A percentile compares a stretch with the other conserved stretches of the same genome.
Conservation (phyloP, 1,140 invertebrate genomes). For the Chironomus tepperi region DNA sequence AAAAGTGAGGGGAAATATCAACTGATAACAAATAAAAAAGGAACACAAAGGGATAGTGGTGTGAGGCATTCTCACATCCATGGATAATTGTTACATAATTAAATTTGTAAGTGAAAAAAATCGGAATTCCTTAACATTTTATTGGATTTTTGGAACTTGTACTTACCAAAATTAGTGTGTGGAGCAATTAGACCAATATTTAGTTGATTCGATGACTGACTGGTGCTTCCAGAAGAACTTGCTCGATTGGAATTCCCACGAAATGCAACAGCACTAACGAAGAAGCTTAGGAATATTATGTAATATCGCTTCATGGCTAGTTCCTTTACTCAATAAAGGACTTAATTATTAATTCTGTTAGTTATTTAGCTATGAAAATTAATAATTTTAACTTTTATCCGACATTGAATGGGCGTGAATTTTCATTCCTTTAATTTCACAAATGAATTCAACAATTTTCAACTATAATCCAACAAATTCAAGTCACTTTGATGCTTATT, state of each 20-base stretch:
- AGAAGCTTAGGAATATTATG: background rate
- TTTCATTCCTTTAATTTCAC: background rate
- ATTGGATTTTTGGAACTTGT: background rate
- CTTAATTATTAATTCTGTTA: no score
- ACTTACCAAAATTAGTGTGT: constrained; percentile 44
- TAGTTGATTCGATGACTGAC: constrained; percentile 33
- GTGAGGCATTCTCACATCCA: background rate
- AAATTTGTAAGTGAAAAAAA: background rate
- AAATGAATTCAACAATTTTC: background rate
- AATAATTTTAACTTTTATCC: background rate
- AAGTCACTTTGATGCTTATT: background rate
- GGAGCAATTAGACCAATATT: constrained; percentile 48
- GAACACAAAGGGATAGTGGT: background rate
- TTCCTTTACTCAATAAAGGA: background rate
- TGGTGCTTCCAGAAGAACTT: background rate
- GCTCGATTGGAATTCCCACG: background rate
- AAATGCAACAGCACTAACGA: background rate
- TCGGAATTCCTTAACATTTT: no score
- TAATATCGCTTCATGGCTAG: background rate
- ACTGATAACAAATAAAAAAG: background rate
- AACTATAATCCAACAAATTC: background rate
- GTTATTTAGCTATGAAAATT: no score
- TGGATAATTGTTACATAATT: background rate
- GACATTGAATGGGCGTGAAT: background rate
- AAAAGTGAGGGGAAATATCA: background rate